Conservation (phyloP, 2,888 invertebrate genomes). For the Mesopsocus fuscifrons region DNA sequence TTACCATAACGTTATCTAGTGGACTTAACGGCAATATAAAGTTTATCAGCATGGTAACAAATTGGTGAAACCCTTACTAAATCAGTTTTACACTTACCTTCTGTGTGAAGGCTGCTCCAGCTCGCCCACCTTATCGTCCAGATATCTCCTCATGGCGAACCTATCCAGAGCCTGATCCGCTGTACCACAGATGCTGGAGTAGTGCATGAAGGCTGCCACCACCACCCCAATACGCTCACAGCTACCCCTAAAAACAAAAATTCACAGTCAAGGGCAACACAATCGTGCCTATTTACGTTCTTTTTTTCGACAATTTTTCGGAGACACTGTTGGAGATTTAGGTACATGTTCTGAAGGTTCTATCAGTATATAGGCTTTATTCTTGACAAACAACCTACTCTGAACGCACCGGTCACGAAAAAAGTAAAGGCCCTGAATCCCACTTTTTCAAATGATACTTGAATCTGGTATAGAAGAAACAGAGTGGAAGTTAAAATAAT, state of each 20-base stretch:
- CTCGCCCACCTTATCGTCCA: slow-evolving; percentile 60
- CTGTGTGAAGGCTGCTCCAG: slow-evolving; percentile 54
- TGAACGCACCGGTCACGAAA: too few relatives aligned
- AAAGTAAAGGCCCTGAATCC: too few relatives aligned
- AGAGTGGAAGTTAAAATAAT: too few relatives aligned
- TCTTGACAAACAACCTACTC: too few relatives aligned
- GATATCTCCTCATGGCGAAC: slow-evolving; percentile 80
- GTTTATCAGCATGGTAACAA: too few relatives aligned
- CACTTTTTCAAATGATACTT: too few relatives aligned
- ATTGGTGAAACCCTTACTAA: too few relatives aligned
- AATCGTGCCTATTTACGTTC: slow-evolving; percentile 1
- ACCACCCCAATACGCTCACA: slow-evolving; percentile 72
- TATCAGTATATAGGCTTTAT: too few relatives aligned
- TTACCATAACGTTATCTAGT: too few relatives aligned
- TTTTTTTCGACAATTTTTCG: neutral
- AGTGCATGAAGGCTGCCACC: slow-evolving; percentile 85
- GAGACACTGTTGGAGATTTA: too few relatives aligned
- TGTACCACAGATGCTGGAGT: slow-evolving; percentile 76
- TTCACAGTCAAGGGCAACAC: neutral
- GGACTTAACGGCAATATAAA: too few relatives aligned
- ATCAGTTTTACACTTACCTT: slow-evolving; percentile 33
- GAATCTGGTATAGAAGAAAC: too few relatives aligned
- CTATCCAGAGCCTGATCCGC: slow-evolving; percentile 68
- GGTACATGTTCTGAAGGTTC: neutral
- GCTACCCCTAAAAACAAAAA: slow-evolving; percentile 39